A percentile compares a stretch with the other conserved stretches of the same genome.
Conservation (phyloP, 2,888 invertebrate species). For the Bhutanitis thaidina region DNA sequence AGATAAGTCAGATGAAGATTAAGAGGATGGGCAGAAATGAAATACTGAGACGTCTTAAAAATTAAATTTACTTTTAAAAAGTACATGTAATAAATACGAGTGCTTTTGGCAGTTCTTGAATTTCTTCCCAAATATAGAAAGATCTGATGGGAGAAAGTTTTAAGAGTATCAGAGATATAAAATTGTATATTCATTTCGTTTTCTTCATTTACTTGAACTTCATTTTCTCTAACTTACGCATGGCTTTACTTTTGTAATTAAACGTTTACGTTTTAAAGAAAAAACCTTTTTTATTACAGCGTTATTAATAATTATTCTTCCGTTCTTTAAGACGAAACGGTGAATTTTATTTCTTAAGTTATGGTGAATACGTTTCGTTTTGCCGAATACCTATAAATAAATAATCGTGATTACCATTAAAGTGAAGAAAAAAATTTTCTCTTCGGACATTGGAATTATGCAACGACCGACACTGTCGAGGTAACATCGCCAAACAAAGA, state of each 20-base stretch:
- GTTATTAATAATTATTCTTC: no score
- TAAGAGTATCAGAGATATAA: no score
- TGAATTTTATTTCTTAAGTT: neutral
- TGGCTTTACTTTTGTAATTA: no score
- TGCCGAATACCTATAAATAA: neutral
- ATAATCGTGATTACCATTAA: neutral
- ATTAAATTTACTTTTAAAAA: slow-evolving; percentile 6
- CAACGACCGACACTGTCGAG: neutral
- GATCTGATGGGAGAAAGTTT: no score
- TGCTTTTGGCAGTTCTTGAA: slow-evolving; percentile 5
- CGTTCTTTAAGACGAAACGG: no score
- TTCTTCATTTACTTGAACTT: no score
- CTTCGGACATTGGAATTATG: neutral
- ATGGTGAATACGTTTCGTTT: neutral
- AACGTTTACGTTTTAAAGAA: no score
- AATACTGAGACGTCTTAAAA: slow-evolving; percentile 13
- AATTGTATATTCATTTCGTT: no score
- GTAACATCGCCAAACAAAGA: neutral
- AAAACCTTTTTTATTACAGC: no score
- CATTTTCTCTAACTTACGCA: no score
- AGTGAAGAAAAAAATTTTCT: neutral
- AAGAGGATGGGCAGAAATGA: slow-evolving; percentile 12
- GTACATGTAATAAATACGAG: slow-evolving; percentile 8
- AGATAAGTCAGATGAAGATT: slow-evolving; percentile 16
- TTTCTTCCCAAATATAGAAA: slow-evolving; percentile 7